phyloP scores from a whole-genome alignment of 2,888 invertebrate genomes.

The Drosophila melanosoma region DNA sequence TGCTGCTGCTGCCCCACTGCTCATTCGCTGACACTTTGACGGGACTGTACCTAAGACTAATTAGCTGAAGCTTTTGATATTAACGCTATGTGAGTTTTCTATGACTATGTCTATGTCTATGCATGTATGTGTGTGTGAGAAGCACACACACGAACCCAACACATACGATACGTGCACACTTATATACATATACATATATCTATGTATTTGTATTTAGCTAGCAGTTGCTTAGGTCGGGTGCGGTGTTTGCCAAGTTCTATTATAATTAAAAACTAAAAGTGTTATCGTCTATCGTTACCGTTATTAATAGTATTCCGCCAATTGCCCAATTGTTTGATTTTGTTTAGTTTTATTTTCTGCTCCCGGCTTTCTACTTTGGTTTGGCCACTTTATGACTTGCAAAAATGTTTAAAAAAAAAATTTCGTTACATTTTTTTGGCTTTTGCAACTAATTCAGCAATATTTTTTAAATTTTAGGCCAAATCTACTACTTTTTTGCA shows the following conservation, averaged over 20 bases:
- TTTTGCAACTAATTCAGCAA: constrained; percentile 80
- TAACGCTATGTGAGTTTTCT: constrained; percentile 66
- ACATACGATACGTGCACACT: constrained; percentile 26
- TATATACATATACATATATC: constrained; percentile 2
- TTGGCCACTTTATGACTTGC: constrained; percentile 58
- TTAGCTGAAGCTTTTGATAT: constrained; percentile 70
- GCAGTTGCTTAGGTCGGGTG: constrained; percentile 63
- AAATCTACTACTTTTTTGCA: constrained; percentile 31
- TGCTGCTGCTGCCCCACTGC: constrained; percentile 1
- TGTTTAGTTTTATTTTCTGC: constrained; percentile 15
- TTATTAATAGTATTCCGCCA: constrained; percentile 28
- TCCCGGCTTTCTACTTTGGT: constrained; percentile 17
- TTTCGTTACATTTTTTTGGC: constrained; percentile 22
- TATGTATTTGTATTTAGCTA: constrained; percentile 38
- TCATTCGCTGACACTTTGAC: constrained; percentile 15
- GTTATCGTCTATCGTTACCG: constrained; percentile 37
- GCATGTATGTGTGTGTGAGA: constrained; percentile 34
- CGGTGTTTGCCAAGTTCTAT: constrained; percentile 63
- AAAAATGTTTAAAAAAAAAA: constrained; percentile 59
- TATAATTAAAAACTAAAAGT: constrained; percentile 42
- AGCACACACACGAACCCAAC: constrained; percentile 39
- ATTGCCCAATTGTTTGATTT: constrained; percentile 21
- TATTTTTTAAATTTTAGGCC: constrained; percentile 52
- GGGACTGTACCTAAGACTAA: constrained; percentile 38
- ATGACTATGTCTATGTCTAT: constrained; percentile 27